These are phyloP conservation scores for Hemicrepidius hirtus DNA, from an alignment of 2,888 invertebrate species.

Conservation along the genomic window DNA sequence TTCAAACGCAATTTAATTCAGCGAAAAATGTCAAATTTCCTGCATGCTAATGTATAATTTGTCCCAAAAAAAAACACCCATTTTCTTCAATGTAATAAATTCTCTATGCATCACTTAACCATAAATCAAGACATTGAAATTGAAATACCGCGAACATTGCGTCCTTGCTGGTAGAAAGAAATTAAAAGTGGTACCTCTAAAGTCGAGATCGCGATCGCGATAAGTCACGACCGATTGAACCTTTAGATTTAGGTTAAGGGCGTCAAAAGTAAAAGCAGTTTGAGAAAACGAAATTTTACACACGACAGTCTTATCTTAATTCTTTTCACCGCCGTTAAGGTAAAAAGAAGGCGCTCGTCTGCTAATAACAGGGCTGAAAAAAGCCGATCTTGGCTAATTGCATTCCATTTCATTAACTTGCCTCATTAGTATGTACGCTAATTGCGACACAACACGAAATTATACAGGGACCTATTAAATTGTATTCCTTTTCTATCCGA, in stretches of 20 bases:
- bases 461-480: background rate
- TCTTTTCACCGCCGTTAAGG: slow-evolving; percentile 1
- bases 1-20: background rate
- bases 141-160: slow-evolving; percentile 12
- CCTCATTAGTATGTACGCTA: slow-evolving; percentile 22
- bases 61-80: background rate
- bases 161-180: slow-evolving; percentile 26
- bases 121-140: slow-evolving; percentile 27
- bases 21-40: slow-evolving; percentile 6
- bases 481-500: background rate
- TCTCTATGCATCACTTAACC: background rate
- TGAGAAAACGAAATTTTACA: slow-evolving; percentile 27
- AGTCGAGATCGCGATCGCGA: slow-evolving; percentile 22
- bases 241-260: slow-evolving; percentile 45
- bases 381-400: slow-evolving; percentile 28
- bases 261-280: slow-evolving; percentile 38
- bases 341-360: slow-evolving; percentile 18
- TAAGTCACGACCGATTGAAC: slow-evolving; percentile 30
- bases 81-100: background rate
- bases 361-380: slow-evolving; percentile 22
- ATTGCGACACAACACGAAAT: slow-evolving; percentile 16
- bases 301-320: slow-evolving; percentile 29
- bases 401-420: slow-evolving; percentile 21
- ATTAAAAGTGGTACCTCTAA: slow-evolving; percentile 28
- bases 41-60: background rate